Evolutionary conservation across 2,888 invertebrate genomes (phyloP).

Genomic region (Machimus rusticus): DNA sequence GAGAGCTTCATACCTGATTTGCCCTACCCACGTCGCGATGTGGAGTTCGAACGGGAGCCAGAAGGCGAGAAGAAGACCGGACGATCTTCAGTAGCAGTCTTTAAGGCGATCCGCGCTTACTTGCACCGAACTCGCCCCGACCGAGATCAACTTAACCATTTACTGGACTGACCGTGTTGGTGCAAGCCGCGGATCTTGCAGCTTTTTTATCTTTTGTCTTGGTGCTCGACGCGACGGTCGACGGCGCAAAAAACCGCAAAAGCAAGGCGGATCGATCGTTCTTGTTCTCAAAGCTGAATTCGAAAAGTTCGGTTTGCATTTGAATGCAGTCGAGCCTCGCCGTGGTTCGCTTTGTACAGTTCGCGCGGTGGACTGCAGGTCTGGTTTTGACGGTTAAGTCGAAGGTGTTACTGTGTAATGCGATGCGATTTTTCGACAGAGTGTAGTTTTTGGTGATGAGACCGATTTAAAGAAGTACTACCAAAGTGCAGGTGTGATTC

Average conservation of each 20-base stretch:
- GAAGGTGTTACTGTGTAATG: neutral
- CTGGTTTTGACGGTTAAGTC: neutral
- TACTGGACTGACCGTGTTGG: neutral
- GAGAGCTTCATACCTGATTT: conserved; percentile 25
- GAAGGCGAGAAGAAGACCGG: conserved; percentile 19
- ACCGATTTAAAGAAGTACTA: neutral
- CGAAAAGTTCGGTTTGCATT: conserved; percentile 15
- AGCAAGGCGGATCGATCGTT: neutral
- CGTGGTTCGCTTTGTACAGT: neutral
- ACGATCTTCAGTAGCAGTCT: conserved; percentile 23
- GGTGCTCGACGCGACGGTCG: neutral
- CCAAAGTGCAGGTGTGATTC: neutral
- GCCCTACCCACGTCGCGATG: conserved; percentile 3
- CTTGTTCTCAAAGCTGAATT: neutral
- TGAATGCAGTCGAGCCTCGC: conserved; percentile 8
- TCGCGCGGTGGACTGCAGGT: neutral
- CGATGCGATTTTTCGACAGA: neutral
- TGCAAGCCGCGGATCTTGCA: neutral
- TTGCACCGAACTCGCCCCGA: neutral
- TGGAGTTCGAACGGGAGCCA: neutral
- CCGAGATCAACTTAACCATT: neutral
- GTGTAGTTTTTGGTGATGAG: neutral
- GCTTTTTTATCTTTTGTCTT: conserved; percentile 2
- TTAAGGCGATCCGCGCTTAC: conserved; percentile 4
- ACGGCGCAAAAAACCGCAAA: neutral